Evolutionary conservation across 2,888 invertebrate species (phyloP).

Genomic region (Eucera pruinosa): DNA sequence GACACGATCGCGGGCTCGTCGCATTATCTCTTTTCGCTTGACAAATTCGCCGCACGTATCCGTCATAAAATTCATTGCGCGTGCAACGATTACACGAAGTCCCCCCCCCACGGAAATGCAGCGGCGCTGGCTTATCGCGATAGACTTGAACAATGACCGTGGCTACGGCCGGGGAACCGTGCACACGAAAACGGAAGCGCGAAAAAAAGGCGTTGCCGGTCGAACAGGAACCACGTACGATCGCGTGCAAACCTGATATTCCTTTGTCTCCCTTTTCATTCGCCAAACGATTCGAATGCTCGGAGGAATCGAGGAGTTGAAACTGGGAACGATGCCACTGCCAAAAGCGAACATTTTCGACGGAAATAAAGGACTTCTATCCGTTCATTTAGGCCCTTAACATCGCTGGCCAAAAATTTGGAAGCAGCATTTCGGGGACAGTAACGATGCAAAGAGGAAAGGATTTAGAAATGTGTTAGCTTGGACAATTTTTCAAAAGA

Average conservation of each 20-base stretch:
- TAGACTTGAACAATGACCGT: constrained; percentile 60
- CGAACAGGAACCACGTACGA: constrained; percentile 48
- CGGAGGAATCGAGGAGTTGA: too few relatives aligned
- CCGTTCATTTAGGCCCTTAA: too few relatives aligned
- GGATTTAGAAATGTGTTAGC: too few relatives aligned
- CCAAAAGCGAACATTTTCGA: too few relatives aligned
- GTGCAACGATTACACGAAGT: constrained; percentile 60
- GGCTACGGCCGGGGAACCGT: constrained; percentile 12
- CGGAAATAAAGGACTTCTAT: too few relatives aligned
- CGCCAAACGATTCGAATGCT: not conserved
- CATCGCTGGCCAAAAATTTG: too few relatives aligned
- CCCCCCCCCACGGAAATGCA: constrained; percentile 51
- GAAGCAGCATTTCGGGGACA: too few relatives aligned
- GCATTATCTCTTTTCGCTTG: constrained; percentile 55
- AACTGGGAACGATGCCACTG: too few relatives aligned
- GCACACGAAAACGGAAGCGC: constrained; percentile 22
- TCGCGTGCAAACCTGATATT: constrained; percentile 26
- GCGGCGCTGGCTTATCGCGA: constrained; percentile 53
- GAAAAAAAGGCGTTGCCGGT: constrained; percentile 14
- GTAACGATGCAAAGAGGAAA: too few relatives aligned
- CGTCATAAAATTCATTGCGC: constrained; percentile 65
- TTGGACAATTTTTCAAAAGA: too few relatives aligned
- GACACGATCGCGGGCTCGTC: constrained; percentile 18
- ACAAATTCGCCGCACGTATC: constrained; percentile 61
- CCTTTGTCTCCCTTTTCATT: not conserved